Evolutionary conservation across 2,113 vertebrate genomes (phyloP).

Genomic region (Pimephales promelas): DNA sequence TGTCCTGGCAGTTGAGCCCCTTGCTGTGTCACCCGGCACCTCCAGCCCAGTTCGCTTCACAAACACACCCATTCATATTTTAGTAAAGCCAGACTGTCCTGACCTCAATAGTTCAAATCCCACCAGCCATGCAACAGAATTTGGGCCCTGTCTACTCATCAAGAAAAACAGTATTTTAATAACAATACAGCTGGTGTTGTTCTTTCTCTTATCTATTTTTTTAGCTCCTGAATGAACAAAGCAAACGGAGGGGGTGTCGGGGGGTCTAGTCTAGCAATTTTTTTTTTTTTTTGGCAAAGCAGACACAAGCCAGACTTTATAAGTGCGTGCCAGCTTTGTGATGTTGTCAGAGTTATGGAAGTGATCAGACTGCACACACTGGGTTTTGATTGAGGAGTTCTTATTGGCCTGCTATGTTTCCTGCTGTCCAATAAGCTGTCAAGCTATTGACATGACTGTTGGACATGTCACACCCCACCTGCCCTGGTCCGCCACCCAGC

Average conservation of each 20-base stretch:
- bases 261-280: conserved; percentile 1
- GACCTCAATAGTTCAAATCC: conserved; percentile 49
- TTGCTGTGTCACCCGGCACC: conserved; percentile 60
- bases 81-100: conserved; percentile 59
- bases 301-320: conserved; percentile 44
- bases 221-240: conserved; percentile 42
- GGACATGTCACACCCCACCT: conserved; percentile 56
- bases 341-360: conserved; percentile 45
- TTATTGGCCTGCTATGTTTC: conserved; percentile 61
- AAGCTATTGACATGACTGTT: conserved; percentile 57
- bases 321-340: conserved; percentile 53
- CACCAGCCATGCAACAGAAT: conserved; percentile 52
- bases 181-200: conserved; percentile 6
- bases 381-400: conserved; percentile 56
- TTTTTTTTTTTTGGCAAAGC: conserved; percentile 46
- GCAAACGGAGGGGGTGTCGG: conserved; percentile 36
- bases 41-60: conserved; percentile 48
- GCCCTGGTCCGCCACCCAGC: conserved; percentile 44
- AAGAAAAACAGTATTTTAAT: conserved; percentile 47
- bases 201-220: conserved; percentile 45
- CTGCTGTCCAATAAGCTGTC: conserved; percentile 64
- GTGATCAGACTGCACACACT: conserved; percentile 58
- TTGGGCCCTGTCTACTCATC: conserved; percentile 44
- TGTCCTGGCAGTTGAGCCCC: conserved; percentile 56
- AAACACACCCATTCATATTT: conserved; percentile 32